These are phyloP conservation scores for Premnoplex brunnescens DNA, from an alignment of 2,797 vertebrate genomes.

Conservation along the genomic window DNA sequence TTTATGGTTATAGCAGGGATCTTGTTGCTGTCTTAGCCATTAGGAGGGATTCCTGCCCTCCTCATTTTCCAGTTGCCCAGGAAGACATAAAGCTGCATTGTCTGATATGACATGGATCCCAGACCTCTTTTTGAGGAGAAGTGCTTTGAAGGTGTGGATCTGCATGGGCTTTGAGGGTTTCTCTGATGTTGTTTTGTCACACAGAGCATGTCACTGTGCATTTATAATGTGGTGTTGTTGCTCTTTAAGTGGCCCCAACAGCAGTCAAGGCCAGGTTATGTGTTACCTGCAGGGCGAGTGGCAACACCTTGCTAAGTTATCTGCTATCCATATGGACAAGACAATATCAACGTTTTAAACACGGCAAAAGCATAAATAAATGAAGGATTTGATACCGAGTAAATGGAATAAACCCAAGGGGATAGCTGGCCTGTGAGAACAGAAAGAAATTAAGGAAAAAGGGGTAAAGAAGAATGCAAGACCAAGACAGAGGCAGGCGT, in stretches of 20 bases:
- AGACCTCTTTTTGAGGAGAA: neutral
- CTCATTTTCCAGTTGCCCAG: neutral
- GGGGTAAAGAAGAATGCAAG: neutral
- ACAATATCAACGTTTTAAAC: neutral
- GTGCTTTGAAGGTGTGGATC: neutral
- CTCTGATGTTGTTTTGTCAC: neutral
- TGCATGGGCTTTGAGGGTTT: neutral
- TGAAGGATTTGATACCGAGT: neutral
- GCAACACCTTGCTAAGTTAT: neutral
- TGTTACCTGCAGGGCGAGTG: neutral
- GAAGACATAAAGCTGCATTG: neutral
- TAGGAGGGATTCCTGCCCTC: neutral
- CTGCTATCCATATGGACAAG: neutral
- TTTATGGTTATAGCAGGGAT: slow-evolving; percentile 25
- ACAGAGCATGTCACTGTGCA: neutral
- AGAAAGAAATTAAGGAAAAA: neutral
- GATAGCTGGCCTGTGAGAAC: neutral
- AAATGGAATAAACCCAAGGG: neutral
- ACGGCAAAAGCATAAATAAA: neutral
- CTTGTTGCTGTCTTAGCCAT: neutral
- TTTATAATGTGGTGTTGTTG: neutral
- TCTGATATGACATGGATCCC: neutral
- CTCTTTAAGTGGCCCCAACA: neutral
- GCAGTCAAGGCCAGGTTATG: accelerated
- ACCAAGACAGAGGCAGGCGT: neutral